Conservation (phyloP, 2,888 invertebrate species). For the Psylliodes chrysocephalus region DNA sequence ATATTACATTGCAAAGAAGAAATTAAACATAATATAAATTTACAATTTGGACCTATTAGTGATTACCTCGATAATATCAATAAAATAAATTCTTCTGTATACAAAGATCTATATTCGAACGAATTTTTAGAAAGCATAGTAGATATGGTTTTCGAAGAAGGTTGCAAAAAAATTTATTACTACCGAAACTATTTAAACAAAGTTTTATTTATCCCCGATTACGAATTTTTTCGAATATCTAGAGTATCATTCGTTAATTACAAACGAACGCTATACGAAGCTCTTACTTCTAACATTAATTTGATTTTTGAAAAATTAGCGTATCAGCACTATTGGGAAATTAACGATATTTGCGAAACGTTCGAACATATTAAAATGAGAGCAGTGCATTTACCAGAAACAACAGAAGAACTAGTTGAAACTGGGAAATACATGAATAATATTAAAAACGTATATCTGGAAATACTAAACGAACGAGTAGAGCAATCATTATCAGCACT, state of each 20-base stretch:
- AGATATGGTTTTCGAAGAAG: slow-evolving; percentile 69
- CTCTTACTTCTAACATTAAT: slow-evolving; percentile 68
- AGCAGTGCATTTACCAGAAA: slow-evolving; percentile 77
- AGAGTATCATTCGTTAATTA: slow-evolving; percentile 70
- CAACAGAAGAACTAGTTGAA: slow-evolving; percentile 83
- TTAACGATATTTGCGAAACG: slow-evolving; percentile 73
- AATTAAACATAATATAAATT: slow-evolving; percentile 66
- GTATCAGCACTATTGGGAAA: slow-evolving; percentile 72
- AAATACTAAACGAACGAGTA: slow-evolving; percentile 75
- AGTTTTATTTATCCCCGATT: slow-evolving; percentile 71
- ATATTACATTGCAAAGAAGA: slow-evolving; percentile 66
- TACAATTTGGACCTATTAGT: slow-evolving; percentile 68
- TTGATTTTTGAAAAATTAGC: slow-evolving; percentile 73
- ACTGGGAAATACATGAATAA: slow-evolving; percentile 73
- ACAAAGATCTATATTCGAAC: slow-evolving; percentile 52
- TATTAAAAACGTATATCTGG: slow-evolving; percentile 77
- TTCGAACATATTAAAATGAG: slow-evolving; percentile 76
- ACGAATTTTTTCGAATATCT: slow-evolving; percentile 74
- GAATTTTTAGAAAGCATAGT: slow-evolving; percentile 50
- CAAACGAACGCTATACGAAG: slow-evolving; percentile 69
- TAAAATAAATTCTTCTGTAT: slow-evolving; percentile 68
- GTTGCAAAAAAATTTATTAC: slow-evolving; percentile 70
- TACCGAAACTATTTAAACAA: slow-evolving; percentile 68
- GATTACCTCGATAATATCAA: slow-evolving; percentile 68
- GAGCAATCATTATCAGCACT: slow-evolving; percentile 72